Percentiles rank a stretch among this genome's conserved stretches.
Evolutionary conservation across 2,797 vertebrate species (phyloP).

Genomic region (Sebastes umbrosus): DNA sequence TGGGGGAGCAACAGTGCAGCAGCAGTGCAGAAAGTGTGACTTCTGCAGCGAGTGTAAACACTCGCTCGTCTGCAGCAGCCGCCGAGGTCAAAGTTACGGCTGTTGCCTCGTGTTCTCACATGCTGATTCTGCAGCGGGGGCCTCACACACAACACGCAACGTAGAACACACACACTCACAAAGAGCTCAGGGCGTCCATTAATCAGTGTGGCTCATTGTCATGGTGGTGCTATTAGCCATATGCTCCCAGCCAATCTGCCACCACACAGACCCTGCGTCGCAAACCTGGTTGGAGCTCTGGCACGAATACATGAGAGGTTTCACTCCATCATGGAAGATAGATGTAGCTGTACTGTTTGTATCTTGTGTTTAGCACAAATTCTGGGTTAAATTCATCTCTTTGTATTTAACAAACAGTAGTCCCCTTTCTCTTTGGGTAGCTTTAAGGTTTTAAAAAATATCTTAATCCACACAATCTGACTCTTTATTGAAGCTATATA

Average conservation of each 20-base stretch:
- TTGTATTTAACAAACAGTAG: background rate
- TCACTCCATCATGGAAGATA: background rate
- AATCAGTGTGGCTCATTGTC: slow-evolving; percentile 98
- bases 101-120: slow-evolving; percentile 63
- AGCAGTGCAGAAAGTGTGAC: background rate
- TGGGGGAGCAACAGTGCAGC: slow-evolving; percentile 26
- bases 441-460: background rate
- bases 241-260: slow-evolving; percentile 96
- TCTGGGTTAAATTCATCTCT: background rate
- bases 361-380: background rate
- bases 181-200: slow-evolving; percentile 84
- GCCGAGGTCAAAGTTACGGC: slow-evolving; percentile 66
- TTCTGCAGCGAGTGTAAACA: slow-evolving; percentile 23
- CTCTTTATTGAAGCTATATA: background rate
- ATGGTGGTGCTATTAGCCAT: slow-evolving; percentile 96
- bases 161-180: slow-evolving; percentile 20
- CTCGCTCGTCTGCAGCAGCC: slow-evolving; percentile 38
- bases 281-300: slow-evolving; percentile 36
- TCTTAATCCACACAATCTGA: background rate
- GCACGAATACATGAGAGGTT: slow-evolving; percentile 17
- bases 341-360: background rate
- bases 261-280: slow-evolving; percentile 26
- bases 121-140: slow-evolving; percentile 70
- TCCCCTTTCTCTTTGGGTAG: background rate
- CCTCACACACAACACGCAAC: slow-evolving; percentile 44